Conservation (phyloP, 2,888 invertebrate genomes). For the Rhogogaster chlorosoma region DNA sequence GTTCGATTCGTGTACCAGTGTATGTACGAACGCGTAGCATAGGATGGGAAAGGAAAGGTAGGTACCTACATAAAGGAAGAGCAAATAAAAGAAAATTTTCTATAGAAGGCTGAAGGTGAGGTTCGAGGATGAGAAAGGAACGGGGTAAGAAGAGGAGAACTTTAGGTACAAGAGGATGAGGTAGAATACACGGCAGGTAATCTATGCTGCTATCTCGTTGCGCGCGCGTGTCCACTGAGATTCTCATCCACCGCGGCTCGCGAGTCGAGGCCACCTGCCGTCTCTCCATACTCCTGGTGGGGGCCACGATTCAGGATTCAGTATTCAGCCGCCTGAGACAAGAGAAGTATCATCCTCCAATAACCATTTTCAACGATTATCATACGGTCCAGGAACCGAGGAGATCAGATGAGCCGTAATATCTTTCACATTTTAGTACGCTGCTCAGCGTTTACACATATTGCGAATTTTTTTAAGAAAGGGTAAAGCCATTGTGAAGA, state of each 20-base stretch:
- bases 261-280: conserved; percentile 74
- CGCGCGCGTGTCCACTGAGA: conserved; percentile 76
- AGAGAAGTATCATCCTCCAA: neutral
- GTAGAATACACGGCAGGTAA: conserved; percentile 53
- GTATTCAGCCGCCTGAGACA: neutral
- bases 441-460: neutral
- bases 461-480: neutral
- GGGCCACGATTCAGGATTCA: neutral
- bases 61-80: conserved; percentile 5
- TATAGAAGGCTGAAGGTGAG: conserved; percentile 50
- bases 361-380: neutral
- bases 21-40: neutral
- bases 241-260: conserved; percentile 70
- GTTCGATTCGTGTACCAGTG: neutral
- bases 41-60: conserved; percentile 60
- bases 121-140: conserved; percentile 61
- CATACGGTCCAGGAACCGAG: neutral
- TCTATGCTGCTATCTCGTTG: conserved; percentile 75
- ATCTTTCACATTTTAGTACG: neutral
- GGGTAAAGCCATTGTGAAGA: neutral
- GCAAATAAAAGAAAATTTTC: conserved; percentile 7
- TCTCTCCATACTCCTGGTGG: conserved; percentile 49
- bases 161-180: conserved; percentile 10
- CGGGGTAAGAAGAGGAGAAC: neutral
- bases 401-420: neutral